A percentile compares a stretch with the other conserved stretches of the same genome.
These are phyloP conservation scores for Slavum lentiscoides DNA, from an alignment of 2,888 invertebrate genomes.

Conservation along the genomic window DNA sequence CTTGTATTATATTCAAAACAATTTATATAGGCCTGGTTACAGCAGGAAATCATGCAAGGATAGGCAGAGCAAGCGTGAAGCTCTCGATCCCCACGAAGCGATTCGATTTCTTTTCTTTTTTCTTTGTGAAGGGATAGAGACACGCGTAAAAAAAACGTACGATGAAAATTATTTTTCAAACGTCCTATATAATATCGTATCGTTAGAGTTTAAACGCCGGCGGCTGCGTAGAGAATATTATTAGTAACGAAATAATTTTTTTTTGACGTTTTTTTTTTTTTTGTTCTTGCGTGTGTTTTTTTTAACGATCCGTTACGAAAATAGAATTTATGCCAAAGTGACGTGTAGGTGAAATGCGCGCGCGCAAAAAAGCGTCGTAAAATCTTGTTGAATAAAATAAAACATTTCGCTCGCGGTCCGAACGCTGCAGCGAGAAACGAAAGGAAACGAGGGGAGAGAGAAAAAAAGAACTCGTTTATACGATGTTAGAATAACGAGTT, in stretches of 20 bases:
- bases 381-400: conserved; percentile 24
- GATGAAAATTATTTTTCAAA: neutral
- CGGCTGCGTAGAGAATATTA: neutral
- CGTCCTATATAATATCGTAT: neutral
- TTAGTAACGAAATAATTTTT: conserved; percentile 1
- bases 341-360: conserved; percentile 17
- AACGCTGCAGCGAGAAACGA: too few relatives aligned
- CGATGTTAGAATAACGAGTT: neutral
- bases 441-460: conserved; percentile 16
- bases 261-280: too few relatives aligned
- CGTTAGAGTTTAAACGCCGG: too few relatives aligned
- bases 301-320: conserved; percentile 47
- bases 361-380: conserved; percentile 44
- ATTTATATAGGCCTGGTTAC: too few relatives aligned
- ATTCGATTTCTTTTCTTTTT: too few relatives aligned
- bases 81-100: too few relatives aligned
- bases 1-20: too few relatives aligned
- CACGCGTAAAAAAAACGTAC: too few relatives aligned
- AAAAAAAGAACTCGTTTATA: neutral
- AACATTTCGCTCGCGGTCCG: conserved; percentile 23
- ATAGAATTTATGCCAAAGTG: conserved; percentile 45
- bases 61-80: too few relatives aligned
- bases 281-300: neutral
- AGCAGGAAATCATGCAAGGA: too few relatives aligned
- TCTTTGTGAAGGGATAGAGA: too few relatives aligned